These are phyloP conservation scores for Ispidina lecontei DNA, from an alignment of 2,797 vertebrate genomes.

Conservation along the genomic window DNA sequence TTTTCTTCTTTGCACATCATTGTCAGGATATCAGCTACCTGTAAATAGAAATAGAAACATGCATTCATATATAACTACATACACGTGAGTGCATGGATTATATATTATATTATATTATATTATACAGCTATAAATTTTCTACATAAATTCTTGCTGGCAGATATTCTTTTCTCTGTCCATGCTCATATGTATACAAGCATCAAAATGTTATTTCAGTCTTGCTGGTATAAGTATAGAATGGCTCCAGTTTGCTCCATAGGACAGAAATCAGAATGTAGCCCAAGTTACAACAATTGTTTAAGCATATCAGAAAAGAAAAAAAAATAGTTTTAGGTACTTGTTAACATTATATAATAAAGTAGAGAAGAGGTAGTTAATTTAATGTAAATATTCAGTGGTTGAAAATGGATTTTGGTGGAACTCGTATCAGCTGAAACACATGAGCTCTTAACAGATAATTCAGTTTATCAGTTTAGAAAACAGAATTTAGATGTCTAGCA, in stretches of 20 bases:
- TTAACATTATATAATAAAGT: not conserved
- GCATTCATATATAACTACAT: not conserved
- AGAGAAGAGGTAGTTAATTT: not conserved
- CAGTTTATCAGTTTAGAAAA: not conserved
- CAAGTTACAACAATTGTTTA: not conserved
- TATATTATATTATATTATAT: too few relatives aligned
- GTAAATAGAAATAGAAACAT: not conserved
- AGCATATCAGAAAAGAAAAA: not conserved
- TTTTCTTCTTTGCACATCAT: not conserved
- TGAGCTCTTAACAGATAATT: not conserved
- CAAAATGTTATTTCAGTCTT: not conserved
- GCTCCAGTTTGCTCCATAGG: not conserved
- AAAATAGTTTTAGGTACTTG: not conserved
- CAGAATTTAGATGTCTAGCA: not conserved
- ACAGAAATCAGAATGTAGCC: not conserved
- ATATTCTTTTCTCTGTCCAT: not conserved
- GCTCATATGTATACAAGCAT: not conserved
- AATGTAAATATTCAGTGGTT: not conserved
- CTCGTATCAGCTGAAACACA: not conserved
- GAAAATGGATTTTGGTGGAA: slow-evolving; percentile 4
- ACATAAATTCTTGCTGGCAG: not conserved
- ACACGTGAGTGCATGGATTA: not conserved
- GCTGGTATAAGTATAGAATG: not conserved
- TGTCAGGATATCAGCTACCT: not conserved
- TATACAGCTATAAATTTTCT: not conserved